Percentiles rank a stretch among this genome's conserved stretches.
Conservation (phyloP, 2,888 invertebrate species). For the Protonemura montana region DNA sequence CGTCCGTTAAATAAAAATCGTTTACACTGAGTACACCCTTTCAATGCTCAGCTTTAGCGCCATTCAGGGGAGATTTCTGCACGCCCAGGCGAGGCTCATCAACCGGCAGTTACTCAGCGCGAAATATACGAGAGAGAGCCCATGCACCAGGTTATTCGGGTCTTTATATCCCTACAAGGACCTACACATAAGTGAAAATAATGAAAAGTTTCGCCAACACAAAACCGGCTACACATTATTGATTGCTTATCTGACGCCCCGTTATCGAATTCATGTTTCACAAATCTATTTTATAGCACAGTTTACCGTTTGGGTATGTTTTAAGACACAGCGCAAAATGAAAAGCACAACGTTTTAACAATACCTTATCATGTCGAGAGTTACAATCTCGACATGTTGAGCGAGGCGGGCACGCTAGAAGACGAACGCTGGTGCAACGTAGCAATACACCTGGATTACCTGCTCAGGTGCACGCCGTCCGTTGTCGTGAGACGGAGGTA, state of each 20-base stretch:
- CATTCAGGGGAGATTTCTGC: background rate
- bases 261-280: background rate
- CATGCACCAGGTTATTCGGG: background rate
- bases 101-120: background rate
- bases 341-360: background rate
- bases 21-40: background rate
- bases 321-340: background rate
- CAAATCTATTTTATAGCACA: background rate
- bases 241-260: background rate
- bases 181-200: background rate
- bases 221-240: background rate
- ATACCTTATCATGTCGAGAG: background rate
- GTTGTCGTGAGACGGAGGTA: background rate
- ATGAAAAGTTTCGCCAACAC: background rate
- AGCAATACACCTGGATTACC: background rate
- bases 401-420: background rate
- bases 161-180: no score
- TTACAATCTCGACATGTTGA: background rate
- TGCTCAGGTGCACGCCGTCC: background rate
- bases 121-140: background rate
- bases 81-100: background rate
- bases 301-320: background rate
- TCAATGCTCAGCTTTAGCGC: conserved; percentile 14
- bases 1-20: conserved; percentile 24
- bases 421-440: background rate